Evolutionary conservation across 1,140 invertebrate genomes (phyloP).

Genomic region (Drosophila orena): DNA sequence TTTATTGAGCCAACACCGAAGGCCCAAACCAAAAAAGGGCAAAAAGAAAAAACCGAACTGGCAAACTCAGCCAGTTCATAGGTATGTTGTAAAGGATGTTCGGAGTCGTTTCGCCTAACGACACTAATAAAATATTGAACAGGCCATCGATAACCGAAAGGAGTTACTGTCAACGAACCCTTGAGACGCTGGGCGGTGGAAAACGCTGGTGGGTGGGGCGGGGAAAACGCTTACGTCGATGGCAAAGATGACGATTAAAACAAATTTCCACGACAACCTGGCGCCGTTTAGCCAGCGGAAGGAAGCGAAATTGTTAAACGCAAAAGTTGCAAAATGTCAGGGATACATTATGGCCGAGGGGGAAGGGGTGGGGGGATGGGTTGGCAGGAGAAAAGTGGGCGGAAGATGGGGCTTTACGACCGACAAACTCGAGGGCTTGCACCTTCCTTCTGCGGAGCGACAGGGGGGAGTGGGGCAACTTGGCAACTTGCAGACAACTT

Average conservation of each 20-base stretch:
- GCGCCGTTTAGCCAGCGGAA: conserved; percentile 79
- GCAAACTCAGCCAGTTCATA: conserved; percentile 29
- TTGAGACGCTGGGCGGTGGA: neutral
- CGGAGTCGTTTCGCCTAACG: conserved; percentile 63
- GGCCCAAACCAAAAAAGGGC: conserved; percentile 4
- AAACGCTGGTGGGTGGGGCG: conserved; percentile 1
- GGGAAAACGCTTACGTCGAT: conserved; percentile 67
- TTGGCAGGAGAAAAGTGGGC: conserved; percentile 9
- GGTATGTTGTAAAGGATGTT: conserved; percentile 48
- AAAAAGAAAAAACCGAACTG: conserved; percentile 1
- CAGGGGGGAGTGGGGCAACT: conserved; percentile 33
- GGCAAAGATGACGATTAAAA: conserved; percentile 83
- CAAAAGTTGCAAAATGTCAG: conserved; percentile 81
- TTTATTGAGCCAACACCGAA: conserved; percentile 61
- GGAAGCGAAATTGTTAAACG: conserved; percentile 83
- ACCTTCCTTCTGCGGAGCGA: conserved; percentile 34
- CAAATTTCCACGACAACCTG: conserved; percentile 83
- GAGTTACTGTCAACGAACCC: conserved; percentile 76
- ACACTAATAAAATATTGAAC: conserved; percentile 83
- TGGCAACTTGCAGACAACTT: conserved; percentile 81
- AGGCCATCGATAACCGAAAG: conserved; percentile 78
- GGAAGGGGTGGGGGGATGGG: neutral
- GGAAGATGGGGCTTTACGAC: conserved; percentile 69
- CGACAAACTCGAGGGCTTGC: conserved; percentile 53
- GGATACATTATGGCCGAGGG: conserved; percentile 21